Evolutionary conservation across 2,888 invertebrate genomes (phyloP), one percentile per base, ranked within the genome.

Genomic region (Actias luna): DNA sequence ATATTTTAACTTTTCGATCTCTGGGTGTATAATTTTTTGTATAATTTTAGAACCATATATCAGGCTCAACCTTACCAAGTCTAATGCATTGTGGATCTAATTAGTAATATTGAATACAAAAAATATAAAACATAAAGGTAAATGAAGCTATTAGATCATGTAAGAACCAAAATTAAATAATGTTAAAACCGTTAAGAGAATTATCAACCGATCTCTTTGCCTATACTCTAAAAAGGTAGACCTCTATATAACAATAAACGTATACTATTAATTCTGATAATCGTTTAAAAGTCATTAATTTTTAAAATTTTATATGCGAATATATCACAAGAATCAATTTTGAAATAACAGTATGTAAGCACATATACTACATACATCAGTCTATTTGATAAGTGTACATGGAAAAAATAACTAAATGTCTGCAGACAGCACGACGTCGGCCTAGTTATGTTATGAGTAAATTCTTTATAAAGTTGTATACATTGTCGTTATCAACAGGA

Each of bases 401-500:
- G 55, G 55, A 55, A 55, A 55, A 55, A 55, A 55, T 29, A 10
- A n/a, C 14, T 55, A 55, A 55, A n/a, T 5, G 29, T 55, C 29
- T 29, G 55, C n/a, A 55, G 55, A 55, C 55, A 55, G 55, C 55
- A 29, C 55, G 55, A 29, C 55, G 55, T 27, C 55, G 55, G 55
- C 16, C 14, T 29, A 7, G 55, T 29, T 7, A 55, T 55, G 7
- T 29, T n/a, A 29, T 29, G 58, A 65, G 70, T 66, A 65, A 62
- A 66, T 58, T 63, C 58, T 67, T 58, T 66, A 60, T 64, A 69
- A 55, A 29, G 29, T 55, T 29, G 29, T 55, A 50, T 31, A 62
- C 58, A 58, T 62, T 62, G 61, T 58, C 27, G 25, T 76, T 84
- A 87, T 85, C 83, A 77, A 80, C 86, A 84, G 88, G 88, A 87